Conservation (phyloP, 1,140 invertebrate species). For the Dendrolimus punctatus region DNA sequence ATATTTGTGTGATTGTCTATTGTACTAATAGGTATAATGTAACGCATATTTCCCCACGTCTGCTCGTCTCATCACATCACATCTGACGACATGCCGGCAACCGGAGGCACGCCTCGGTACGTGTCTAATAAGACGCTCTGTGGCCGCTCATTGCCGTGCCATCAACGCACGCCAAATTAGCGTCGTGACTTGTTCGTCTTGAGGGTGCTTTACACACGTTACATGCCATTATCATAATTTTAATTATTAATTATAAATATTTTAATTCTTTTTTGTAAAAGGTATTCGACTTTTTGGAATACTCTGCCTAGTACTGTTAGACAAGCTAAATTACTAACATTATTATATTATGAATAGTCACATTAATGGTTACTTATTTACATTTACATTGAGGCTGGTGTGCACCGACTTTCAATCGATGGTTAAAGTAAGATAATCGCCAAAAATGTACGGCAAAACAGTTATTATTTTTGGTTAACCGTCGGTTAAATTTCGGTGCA, state of each 20-base stretch:
- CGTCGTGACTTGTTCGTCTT: constrained; percentile 23
- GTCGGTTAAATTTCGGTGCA: no score
- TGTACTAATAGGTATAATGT: constrained; percentile 5
- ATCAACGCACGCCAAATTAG: constrained; percentile 40
- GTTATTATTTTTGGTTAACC: no score
- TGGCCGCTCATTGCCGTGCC: constrained; percentile 38
- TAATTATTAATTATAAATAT: neutral
- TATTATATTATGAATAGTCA: no score
- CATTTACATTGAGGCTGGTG: no score
- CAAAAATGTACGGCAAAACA: no score
- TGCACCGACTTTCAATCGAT: no score
- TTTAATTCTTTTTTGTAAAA: neutral
- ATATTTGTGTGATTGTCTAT: no score
- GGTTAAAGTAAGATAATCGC: no score
- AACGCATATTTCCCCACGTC: constrained; percentile 21
- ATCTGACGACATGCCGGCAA: constrained; percentile 24
- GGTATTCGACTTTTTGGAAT: no score
- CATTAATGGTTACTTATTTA: no score
- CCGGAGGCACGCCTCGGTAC: constrained; percentile 42
- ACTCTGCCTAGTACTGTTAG: no score
- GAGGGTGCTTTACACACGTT: constrained; percentile 25
- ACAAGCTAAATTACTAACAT: no score
- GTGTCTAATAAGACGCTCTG: constrained; percentile 56
- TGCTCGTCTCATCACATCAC: constrained; percentile 22
- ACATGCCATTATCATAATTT: constrained; percentile 4